Evolutionary conservation across 2,888 invertebrate species (phyloP).

Genomic region (Alentia gelatinosa): DNA sequence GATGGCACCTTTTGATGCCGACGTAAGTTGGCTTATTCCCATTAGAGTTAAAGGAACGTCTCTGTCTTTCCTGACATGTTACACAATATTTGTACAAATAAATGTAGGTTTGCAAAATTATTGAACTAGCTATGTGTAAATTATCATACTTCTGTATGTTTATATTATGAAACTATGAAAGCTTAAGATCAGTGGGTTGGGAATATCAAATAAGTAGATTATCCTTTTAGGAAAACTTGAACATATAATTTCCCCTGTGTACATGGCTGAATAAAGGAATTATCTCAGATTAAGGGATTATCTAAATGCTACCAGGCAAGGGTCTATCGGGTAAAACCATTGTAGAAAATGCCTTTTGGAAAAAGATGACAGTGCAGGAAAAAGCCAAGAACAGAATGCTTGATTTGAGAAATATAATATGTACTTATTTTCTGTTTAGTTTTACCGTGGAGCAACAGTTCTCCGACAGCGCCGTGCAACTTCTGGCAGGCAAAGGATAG

Average conservation of each 20-base stretch:
- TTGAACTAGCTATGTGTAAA: too few relatives aligned
- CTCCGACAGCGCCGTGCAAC: conserved; percentile 84
- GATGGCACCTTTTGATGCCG: conserved; percentile 75
- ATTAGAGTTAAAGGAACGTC: not conserved
- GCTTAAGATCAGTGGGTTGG: not conserved
- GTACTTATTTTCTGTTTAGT: conserved; percentile 82
- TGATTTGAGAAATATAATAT: not conserved
- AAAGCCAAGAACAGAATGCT: not conserved
- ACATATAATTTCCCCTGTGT: not conserved
- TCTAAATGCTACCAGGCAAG: too few relatives aligned
- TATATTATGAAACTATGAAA: not conserved
- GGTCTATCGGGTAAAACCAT: too few relatives aligned
- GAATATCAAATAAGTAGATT: not conserved
- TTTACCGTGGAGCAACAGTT: conserved; percentile 90
- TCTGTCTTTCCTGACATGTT: too few relatives aligned
- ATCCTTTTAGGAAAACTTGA: not conserved
- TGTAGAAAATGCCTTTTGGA: not conserved
- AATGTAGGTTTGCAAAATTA: too few relatives aligned
- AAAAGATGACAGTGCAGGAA: not conserved
- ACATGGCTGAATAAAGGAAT: not conserved
- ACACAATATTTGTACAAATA: too few relatives aligned
- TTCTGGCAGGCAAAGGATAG: conserved; percentile 86
- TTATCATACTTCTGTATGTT: not conserved
- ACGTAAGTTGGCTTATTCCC: conserved; percentile 59
- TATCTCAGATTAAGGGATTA: not conserved